phyloP scores from a whole-genome alignment of 2,797 vertebrate species.

The Ibycter americanus region DNA sequence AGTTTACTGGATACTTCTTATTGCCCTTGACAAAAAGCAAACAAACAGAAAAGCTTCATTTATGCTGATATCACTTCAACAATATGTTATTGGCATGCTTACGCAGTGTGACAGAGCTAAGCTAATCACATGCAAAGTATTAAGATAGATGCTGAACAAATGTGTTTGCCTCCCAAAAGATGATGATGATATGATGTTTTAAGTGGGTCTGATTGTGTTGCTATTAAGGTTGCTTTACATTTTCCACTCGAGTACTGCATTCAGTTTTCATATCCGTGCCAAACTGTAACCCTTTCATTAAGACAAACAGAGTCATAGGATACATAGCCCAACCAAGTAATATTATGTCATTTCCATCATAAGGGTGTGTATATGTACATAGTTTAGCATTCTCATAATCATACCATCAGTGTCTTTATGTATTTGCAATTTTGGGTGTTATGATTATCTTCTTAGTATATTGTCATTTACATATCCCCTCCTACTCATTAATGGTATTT shows the following conservation, averaged over 20 bases:
- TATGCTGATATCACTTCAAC: neutral
- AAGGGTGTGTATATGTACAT: neutral
- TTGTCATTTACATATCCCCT: neutral
- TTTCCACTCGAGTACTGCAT: neutral
- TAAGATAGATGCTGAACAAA: constrained; percentile 34
- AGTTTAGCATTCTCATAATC: neutral
- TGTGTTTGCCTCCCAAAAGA: neutral
- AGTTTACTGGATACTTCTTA: neutral
- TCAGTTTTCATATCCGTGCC: neutral
- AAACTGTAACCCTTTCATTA: neutral
- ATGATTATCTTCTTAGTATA: neutral
- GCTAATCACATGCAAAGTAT: constrained; percentile 42
- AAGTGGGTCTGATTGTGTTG: constrained; percentile 26
- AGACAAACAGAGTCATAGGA: neutral
- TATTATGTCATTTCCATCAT: neutral
- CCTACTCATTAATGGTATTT: neutral
- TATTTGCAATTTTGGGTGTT: neutral
- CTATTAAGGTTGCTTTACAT: constrained; percentile 1
- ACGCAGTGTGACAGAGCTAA: neutral
- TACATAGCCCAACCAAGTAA: neutral
- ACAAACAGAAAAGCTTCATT: neutral
- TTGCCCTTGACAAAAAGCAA: neutral
- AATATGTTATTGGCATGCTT: constrained; percentile 5
- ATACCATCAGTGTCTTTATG: neutral
- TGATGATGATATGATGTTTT: neutral